Conservation (phyloP, 2,113 vertebrate genomes). For the Alosa alosa region DNA sequence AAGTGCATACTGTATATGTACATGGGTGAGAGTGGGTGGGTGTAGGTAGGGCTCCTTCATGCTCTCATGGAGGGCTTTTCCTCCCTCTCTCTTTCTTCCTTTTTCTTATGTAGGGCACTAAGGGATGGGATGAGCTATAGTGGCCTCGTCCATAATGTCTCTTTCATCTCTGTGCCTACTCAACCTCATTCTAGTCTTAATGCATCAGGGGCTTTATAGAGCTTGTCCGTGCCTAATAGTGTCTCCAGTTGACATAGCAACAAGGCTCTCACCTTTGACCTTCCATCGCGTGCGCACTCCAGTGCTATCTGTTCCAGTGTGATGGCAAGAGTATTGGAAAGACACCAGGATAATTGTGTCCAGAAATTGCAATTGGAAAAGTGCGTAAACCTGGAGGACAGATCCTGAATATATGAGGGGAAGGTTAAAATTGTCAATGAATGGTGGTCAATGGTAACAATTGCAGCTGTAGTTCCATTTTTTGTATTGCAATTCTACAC, state of each 20-base stretch:
- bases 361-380: not conserved
- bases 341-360: not conserved
- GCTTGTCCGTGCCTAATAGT: not conserved
- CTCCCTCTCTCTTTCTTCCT: not conserved
- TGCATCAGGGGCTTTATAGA: not conserved
- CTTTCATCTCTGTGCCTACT: not conserved
- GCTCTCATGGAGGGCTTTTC: too few species aligned
- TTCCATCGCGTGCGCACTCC: not conserved
- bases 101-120: not conserved
- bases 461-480: too few species aligned
- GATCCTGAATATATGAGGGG: too few species aligned
- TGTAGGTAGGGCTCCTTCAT: not conserved
- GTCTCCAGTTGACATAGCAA: not conserved
- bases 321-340: slow-evolving; percentile 11
- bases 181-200: not conserved
- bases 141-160: not conserved
- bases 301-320: not conserved
- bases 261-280: not conserved
- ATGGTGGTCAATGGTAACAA: too few species aligned
- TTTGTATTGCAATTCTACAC: too few species aligned
- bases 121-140: not conserved
- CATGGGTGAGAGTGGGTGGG: not conserved
- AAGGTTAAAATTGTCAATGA: too few species aligned
- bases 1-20: not conserved
- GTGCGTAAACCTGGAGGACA: not conserved